Evolutionary conservation across 2,113 vertebrate species (phyloP).

Genomic region (Myotis davidii): DNA sequence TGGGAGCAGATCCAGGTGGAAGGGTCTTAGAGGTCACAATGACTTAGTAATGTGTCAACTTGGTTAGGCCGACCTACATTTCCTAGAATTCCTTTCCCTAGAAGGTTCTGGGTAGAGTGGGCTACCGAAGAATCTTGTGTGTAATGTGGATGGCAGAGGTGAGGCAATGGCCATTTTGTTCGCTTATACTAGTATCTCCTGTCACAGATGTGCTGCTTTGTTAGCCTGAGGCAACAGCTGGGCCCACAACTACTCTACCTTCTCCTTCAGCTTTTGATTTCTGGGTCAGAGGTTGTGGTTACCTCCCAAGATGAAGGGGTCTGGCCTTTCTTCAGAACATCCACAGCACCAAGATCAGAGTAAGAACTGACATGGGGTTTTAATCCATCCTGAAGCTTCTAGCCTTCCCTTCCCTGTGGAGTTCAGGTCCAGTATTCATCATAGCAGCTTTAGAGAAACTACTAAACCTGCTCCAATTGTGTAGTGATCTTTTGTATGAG

Average conservation of each 20-base stretch:
- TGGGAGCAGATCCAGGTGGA: background rate
- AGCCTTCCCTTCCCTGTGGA: background rate
- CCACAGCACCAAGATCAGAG: background rate
- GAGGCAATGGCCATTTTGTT: background rate
- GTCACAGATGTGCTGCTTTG: background rate
- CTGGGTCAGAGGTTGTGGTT: background rate
- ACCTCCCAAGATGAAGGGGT: background rate
- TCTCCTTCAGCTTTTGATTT: background rate
- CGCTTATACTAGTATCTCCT: background rate
- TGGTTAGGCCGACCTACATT: background rate
- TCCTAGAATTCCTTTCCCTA: background rate
- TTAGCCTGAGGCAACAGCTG: background rate
- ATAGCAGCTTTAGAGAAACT: background rate
- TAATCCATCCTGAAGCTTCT: background rate
- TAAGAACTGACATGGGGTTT: background rate
- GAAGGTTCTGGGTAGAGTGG: background rate
- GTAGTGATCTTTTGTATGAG: background rate
- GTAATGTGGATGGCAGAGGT: background rate
- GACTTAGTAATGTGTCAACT: background rate
- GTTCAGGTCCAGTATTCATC: background rate
- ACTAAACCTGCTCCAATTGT: background rate
- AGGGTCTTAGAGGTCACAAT: background rate
- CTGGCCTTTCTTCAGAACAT: background rate
- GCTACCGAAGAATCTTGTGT: background rate
- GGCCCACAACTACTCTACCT: background rate